A percentile compares a stretch with the other conserved stretches of the same genome.
These are phyloP conservation scores for Sarcophaga variegata DNA, from an alignment of 2,888 invertebrate genomes.

Conservation along the genomic window DNA sequence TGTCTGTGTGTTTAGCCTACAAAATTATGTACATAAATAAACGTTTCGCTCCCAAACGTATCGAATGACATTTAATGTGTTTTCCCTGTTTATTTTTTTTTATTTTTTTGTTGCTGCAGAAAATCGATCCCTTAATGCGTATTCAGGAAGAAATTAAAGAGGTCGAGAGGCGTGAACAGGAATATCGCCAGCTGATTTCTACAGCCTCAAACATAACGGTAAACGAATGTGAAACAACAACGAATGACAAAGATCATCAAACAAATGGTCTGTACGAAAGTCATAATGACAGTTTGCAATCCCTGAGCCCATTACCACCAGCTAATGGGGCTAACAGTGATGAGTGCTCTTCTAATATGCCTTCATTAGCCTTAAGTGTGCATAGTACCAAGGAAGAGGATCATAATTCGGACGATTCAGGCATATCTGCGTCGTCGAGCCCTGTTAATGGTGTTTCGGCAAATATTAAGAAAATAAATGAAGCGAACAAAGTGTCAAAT, in stretches of 20 bases:
- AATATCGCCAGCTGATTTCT: constrained; percentile 84
- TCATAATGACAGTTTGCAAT: constrained; percentile 68
- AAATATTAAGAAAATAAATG: constrained; percentile 68
- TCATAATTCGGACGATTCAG: constrained; percentile 81
- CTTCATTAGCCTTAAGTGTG: constrained; percentile 77
- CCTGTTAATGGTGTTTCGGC: constrained; percentile 76
- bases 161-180: constrained; percentile 91
- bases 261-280: constrained; percentile 64
- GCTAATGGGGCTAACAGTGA: constrained; percentile 66
- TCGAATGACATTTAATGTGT: constrained; percentile 34
- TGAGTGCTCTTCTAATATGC: constrained; percentile 73
- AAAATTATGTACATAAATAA: constrained; percentile 11
- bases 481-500: constrained; percentile 17
- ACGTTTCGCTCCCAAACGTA: constrained; percentile 45
- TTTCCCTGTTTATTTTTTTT: constrained; percentile 9
- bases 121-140: constrained; percentile 89
- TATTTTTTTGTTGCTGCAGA: constrained; percentile 81
- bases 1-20: constrained; percentile 12
- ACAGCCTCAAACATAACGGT: constrained; percentile 70
- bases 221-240: constrained; percentile 68
- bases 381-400: constrained; percentile 80
- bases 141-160: constrained; percentile 95
- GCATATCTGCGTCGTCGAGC: constrained; percentile 81
- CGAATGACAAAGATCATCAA: constrained; percentile 50
- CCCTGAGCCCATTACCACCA: constrained; percentile 56